Evolutionary conservation across 1,140 invertebrate species (phyloP), one percentile per base, ranked within the genome.

Genomic region (Bombus vancouverensis): DNA sequence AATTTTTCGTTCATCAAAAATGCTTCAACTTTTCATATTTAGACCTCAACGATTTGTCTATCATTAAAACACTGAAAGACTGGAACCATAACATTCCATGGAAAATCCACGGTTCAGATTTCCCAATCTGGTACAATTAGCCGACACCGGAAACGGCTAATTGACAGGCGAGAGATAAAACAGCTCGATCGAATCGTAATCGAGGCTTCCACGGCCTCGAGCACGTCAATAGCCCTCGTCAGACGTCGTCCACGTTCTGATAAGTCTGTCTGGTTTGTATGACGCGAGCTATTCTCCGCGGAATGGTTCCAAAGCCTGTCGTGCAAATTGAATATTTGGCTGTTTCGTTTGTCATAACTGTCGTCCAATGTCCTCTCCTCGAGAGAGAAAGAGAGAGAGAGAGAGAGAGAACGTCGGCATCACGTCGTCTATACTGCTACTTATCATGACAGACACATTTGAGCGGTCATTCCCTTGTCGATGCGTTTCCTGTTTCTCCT

Each of bases 151-250:
- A 65, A 42, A 3, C 75, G n/a, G 57, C 28, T 77, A 77, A 77
- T 77, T 77, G 75, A 77, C 75, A 77, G 37, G 37, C 25, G 15
- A 10, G 25, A 77, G 75, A 77, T 77, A 77, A 77, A 77, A 77
- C 37, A 25, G 37, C 37, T 6, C 28, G 75, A 77, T 65, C 75
- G 75, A 75, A 34, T 34, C 73, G 75, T 42, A 59, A 59, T 77
- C 32, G n/a, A 75, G 12, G 73, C 34, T 65, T 62, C 57, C 25
- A 65, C 57, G 75, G 37, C 57, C 37, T n/a, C 57, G 75, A 62
- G 37, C 15, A 77, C 28, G 75, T 77, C 57, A 65, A 77, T 77
- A 22, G 34, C 3, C 34, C 74, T 22, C 34, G 74, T 65, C 57
- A 77, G 37, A 77, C 75, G 75, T 77, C 62, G 57, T 13, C 75